Evolutionary conservation across 2,888 invertebrate genomes (phyloP).

Genomic region (Pelosia muscerda): DNA sequence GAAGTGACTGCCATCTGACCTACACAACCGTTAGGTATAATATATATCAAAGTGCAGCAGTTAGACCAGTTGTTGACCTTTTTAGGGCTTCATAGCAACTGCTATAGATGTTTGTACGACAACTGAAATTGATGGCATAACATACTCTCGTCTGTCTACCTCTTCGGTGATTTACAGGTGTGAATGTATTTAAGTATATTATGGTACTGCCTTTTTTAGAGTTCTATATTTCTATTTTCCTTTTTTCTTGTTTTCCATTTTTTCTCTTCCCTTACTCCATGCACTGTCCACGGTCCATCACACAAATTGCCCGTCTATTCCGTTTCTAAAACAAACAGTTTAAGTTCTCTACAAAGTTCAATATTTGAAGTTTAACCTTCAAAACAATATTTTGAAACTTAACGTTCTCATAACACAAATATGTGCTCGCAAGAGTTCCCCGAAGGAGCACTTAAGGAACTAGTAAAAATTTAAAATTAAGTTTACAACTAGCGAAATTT

Average conservation of each 20-base stretch:
- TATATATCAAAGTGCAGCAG: too few relatives aligned
- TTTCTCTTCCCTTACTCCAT: neutral
- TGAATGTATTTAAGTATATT: too few relatives aligned
- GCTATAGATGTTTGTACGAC: too few relatives aligned
- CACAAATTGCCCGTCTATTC: neutral
- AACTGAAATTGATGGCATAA: too few relatives aligned
- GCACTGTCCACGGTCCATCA: neutral
- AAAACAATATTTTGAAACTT: slow-evolving; percentile 19
- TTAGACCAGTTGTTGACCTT: too few relatives aligned
- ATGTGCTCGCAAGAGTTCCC: slow-evolving; percentile 12
- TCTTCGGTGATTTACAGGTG: too few relatives aligned
- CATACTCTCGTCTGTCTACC: too few relatives aligned
- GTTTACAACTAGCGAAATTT: slow-evolving; percentile 42
- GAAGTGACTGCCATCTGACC: too few relatives aligned
- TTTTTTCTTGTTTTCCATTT: neutral
- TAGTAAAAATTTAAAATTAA: slow-evolving; percentile 34
- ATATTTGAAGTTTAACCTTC: slow-evolving; percentile 11
- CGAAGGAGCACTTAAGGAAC: slow-evolving; percentile 17
- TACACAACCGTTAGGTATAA: too few relatives aligned
- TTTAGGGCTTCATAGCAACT: too few relatives aligned
- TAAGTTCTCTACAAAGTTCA: neutral
- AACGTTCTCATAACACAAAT: slow-evolving; percentile 20
- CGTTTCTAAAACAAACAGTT: neutral
- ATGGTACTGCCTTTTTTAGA: neutral
- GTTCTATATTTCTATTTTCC: neutral